These are phyloP conservation scores for Atta texana DNA, from an alignment of 1,140 invertebrate genomes.

Conservation along the genomic window DNA sequence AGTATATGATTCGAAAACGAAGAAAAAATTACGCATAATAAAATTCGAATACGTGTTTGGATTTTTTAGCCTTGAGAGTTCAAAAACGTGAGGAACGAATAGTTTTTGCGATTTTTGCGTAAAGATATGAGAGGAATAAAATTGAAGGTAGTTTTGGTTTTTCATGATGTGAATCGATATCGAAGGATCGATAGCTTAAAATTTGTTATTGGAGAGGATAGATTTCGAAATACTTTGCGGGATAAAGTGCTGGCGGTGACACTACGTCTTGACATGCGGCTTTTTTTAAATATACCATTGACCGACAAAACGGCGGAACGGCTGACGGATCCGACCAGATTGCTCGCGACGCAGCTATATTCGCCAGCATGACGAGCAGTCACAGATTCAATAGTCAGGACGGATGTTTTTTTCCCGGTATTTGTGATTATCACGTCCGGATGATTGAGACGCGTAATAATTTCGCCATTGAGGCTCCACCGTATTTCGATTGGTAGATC, in stretches of 20 bases:
- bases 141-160: not conserved
- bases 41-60: not conserved
- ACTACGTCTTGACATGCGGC: conserved; percentile 56
- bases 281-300: conserved; percentile 88
- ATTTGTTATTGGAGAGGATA: conserved; percentile 17
- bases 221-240: conserved; percentile 27
- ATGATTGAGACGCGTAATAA: conserved; percentile 86
- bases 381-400: conserved; percentile 91
- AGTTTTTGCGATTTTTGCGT: not conserved
- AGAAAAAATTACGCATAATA: not conserved
- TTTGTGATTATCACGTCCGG: conserved; percentile 90
- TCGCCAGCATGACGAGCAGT: conserved; percentile 90
- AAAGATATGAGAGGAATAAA: not conserved
- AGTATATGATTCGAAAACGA: conserved; percentile 15
- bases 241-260: conserved; percentile 41
- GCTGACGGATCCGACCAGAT: conserved; percentile 89
- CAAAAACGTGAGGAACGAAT: not conserved
- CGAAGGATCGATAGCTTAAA: not conserved
- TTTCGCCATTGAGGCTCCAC: conserved; percentile 91
- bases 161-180: conserved; percentile 27
- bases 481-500: conserved; percentile 90
- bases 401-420: conserved; percentile 90
- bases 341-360: conserved; percentile 92
- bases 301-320: conserved; percentile 90
- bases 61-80: not conserved